These are phyloP conservation scores for Caenorhabditis imperialis DNA, from an alignment of 2,888 invertebrate species.

Conservation along the genomic window DNA sequence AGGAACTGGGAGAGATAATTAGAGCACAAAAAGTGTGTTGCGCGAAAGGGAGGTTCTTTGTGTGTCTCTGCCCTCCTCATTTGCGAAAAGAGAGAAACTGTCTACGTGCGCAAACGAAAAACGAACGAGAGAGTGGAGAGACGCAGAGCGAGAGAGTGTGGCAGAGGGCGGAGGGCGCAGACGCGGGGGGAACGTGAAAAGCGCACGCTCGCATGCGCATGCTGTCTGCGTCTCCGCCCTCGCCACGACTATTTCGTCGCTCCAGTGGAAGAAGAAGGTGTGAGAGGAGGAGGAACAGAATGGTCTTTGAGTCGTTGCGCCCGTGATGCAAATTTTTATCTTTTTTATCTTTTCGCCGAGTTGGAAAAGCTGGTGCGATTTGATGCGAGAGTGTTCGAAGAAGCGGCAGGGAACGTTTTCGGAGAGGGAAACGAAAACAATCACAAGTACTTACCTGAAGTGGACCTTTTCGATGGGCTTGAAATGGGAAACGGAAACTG, in stretches of 20 bases:
- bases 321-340: too few relatives aligned
- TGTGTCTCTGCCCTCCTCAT: conserved; percentile 19
- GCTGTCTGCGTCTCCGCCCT: conserved; percentile 27
- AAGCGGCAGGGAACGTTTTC: too few relatives aligned
- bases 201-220: conserved; percentile 47
- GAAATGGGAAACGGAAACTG: too few relatives aligned
- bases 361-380: too few relatives aligned
- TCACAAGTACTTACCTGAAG: too few relatives aligned
- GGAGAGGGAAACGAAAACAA: too few relatives aligned
- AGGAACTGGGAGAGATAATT: too few relatives aligned
- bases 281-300: too few relatives aligned
- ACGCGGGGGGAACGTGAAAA: conserved; percentile 36
- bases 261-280: conserved; percentile 2
- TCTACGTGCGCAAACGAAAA: conserved; percentile 53
- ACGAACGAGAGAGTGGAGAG: conserved; percentile 32
- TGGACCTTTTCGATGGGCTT: too few relatives aligned
- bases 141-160: conserved; percentile 11
- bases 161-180: conserved; percentile 27
- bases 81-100: conserved; percentile 18
- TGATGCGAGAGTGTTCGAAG: too few relatives aligned
- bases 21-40: too few relatives aligned
- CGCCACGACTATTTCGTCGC: conserved; percentile 18
- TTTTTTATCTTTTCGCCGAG: too few relatives aligned
- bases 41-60: neutral
- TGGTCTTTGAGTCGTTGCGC: conserved; percentile 39